These are phyloP conservation scores for Hirtodrosophila cameraria DNA, from an alignment of 2,888 invertebrate species.

Conservation along the genomic window DNA sequence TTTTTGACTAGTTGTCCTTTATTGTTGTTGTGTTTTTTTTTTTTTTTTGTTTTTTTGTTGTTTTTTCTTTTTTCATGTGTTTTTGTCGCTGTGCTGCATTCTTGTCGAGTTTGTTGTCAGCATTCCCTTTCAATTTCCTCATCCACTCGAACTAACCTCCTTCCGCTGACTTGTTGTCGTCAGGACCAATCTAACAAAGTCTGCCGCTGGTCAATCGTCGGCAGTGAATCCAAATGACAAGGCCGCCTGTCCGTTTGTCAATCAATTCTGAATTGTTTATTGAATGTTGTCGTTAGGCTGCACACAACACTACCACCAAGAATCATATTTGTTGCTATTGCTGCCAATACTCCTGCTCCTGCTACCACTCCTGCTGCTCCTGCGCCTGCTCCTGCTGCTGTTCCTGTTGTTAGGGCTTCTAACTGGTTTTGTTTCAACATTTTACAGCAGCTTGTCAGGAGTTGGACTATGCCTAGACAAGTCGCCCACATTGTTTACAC, in stretches of 20 bases:
- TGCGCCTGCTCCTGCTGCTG: conserved; percentile 4
- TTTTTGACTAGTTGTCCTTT: conserved; percentile 17
- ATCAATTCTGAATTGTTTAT: conserved; percentile 81
- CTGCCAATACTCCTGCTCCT: conserved; percentile 22
- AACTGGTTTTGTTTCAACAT: conserved; percentile 59
- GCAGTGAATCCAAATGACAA: conserved; percentile 70
- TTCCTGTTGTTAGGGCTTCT: conserved; percentile 13
- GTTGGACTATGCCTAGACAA: conserved; percentile 20
- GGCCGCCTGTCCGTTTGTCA: conserved; percentile 73
- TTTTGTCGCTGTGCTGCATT: conserved; percentile 44
- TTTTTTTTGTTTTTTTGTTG: conserved; percentile 12
- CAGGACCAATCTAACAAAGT: conserved; percentile 47
- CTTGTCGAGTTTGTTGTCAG: conserved; percentile 71
- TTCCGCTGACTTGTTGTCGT: conserved; percentile 70
- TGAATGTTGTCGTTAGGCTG: conserved; percentile 79
- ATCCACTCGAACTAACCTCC: conserved; percentile 74
- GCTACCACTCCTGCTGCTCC: neutral
- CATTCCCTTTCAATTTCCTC: conserved; percentile 80
- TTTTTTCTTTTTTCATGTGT: conserved; percentile 13
- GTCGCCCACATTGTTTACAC: conserved; percentile 61
- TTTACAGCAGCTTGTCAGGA: conserved; percentile 28
- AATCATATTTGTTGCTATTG: conserved; percentile 52
- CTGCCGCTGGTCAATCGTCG: conserved; percentile 63
- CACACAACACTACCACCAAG: conserved; percentile 59
- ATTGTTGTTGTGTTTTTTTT: conserved; percentile 9